Conservation (phyloP, 2,797 vertebrate genomes). For the Centropyge bicolor region DNA sequence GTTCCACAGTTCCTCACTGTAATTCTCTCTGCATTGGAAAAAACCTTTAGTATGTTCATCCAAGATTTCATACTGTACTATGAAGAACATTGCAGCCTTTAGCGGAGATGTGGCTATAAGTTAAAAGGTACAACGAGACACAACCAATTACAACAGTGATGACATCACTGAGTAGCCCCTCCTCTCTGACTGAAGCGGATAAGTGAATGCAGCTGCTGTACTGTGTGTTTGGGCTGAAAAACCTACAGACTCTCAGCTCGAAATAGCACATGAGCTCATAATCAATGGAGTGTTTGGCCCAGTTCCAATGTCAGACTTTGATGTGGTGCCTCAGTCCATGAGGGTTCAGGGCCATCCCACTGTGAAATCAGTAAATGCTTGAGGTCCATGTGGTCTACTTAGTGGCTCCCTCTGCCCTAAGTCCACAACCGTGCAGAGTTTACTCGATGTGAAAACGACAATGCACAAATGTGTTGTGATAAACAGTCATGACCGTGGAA, state of each 20-base stretch:
- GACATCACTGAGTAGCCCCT: background rate
- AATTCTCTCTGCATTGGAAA: background rate
- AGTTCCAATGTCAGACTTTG: conserved; percentile 17
- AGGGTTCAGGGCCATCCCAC: conserved; percentile 10
- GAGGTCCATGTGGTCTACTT: background rate
- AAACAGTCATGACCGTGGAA: background rate
- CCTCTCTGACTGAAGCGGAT: conserved; percentile 7
- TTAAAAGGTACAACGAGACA: background rate
- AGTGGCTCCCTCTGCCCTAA: background rate
- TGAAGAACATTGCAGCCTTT: too few species aligned
- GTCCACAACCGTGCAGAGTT: background rate
- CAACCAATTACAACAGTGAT: conserved; percentile 6
- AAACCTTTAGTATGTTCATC: too few species aligned
- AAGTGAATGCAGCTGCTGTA: conserved; percentile 37
- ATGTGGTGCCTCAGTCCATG: conserved; percentile 6
- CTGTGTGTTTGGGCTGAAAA: conserved; percentile 26
- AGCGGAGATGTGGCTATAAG: background rate
- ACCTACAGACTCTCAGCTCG: conserved; percentile 40
- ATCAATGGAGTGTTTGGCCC: conserved; percentile 42
- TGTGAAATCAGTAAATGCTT: conserved; percentile 13
- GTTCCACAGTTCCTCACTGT: background rate
- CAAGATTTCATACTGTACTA: too few species aligned
- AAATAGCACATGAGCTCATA: conserved; percentile 36
- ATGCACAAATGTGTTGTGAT: background rate
- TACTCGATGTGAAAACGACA: background rate